Conservation (phyloP, 2,888 invertebrate genomes). For the Idaea straminata region DNA sequence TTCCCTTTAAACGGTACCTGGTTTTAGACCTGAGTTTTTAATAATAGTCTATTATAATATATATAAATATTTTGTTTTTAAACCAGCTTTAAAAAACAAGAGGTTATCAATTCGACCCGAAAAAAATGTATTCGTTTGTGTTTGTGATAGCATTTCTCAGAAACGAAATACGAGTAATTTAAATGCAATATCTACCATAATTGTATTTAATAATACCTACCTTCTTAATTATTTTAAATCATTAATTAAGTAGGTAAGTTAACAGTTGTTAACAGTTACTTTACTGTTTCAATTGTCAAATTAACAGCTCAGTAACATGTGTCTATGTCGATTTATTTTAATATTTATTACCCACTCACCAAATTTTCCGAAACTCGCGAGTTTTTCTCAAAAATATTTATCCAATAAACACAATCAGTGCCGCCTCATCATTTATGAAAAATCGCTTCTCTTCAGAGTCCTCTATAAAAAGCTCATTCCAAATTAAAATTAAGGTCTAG, state of each 20-base stretch:
- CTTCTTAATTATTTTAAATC: neutral
- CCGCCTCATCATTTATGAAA: conserved; percentile 79
- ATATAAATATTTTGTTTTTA: neutral
- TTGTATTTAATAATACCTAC: neutral
- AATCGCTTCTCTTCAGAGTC: conserved; percentile 71
- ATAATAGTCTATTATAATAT: neutral
- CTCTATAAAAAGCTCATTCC: conserved; percentile 78
- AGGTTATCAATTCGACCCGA: neutral
- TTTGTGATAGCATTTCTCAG: neutral
- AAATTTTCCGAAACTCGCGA: conserved; percentile 57
- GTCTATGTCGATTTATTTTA: conserved; percentile 59
- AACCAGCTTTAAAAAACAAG: neutral
- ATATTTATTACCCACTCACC: conserved; percentile 62
- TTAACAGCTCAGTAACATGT: conserved; percentile 72
- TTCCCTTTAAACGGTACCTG: neutral
- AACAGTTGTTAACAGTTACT: neutral
- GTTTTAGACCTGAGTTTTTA: neutral
- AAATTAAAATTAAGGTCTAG: conserved; percentile 80
- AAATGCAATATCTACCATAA: neutral
- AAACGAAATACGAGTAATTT: neutral
- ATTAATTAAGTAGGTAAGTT: neutral
- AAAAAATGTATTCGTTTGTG: neutral
- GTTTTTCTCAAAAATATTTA: conserved; percentile 75
- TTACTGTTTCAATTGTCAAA: conserved; percentile 44
- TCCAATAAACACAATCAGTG: conserved; percentile 75